A percentile compares a stretch with the other conserved stretches of the same genome.
Conservation (phyloP, 2,888 invertebrate species). For the Lapara coniferarum region DNA sequence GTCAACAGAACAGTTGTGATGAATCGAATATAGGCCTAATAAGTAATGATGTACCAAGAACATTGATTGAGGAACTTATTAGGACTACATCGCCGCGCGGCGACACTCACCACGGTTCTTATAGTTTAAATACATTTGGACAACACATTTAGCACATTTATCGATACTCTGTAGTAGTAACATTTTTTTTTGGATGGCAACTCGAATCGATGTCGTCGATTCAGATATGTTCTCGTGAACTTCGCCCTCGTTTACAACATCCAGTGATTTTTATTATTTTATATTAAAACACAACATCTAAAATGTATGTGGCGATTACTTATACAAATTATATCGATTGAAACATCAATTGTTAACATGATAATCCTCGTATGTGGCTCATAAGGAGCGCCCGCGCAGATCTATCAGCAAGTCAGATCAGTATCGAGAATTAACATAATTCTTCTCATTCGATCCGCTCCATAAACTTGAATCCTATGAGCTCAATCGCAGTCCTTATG, state of each 20-base stretch:
- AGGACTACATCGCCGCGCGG: background rate
- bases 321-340: background rate
- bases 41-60: slow-evolving; percentile 3
- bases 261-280: slow-evolving; percentile 7
- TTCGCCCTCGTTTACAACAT: background rate
- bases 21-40: slow-evolving; percentile 5
- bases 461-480: background rate
- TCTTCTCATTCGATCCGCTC: slow-evolving; percentile 7
- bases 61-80: slow-evolving; percentile 5
- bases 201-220: slow-evolving; percentile 1
- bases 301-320: slow-evolving; percentile 9
- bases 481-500: background rate
- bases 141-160: slow-evolving; percentile 18
- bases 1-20: background rate
- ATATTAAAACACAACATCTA: slow-evolving; percentile 14
- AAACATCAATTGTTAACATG: background rate
- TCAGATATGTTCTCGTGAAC: slow-evolving; percentile 5
- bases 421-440: background rate
- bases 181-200: slow-evolving; percentile 23
- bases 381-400: background rate
- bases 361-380: background rate
- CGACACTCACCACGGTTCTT: background rate
- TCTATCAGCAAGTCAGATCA: slow-evolving; percentile 10
- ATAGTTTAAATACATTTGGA: slow-evolving; percentile 9
- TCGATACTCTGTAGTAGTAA: slow-evolving; percentile 6